A percentile compares a stretch with the other conserved stretches of the same genome.
Conservation (phyloP, 2,113 vertebrate genomes). For the Pollachius pollachius region DNA sequence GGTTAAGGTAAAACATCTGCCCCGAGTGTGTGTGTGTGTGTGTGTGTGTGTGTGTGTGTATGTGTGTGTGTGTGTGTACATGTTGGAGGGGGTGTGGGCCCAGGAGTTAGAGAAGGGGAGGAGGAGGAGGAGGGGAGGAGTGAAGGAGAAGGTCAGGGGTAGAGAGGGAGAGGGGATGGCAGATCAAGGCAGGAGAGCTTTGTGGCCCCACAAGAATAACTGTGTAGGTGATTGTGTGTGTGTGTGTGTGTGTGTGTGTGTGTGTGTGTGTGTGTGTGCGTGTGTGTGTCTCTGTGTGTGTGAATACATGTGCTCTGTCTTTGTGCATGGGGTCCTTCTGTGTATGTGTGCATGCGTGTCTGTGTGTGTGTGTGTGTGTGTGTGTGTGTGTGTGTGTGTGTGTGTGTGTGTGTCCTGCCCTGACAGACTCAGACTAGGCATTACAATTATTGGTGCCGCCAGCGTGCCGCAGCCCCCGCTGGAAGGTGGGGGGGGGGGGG, state of each 20-base stretch:
- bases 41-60: not conserved
- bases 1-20: constrained; percentile 62
- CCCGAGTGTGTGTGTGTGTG: too few species aligned
- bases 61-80: not conserved
- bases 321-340: too few species aligned
- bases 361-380: constrained; percentile 13
- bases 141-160: constrained; percentile 48
- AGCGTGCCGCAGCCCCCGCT: constrained; percentile 69
- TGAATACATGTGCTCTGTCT: constrained; percentile 11
- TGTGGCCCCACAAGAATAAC: constrained; percentile 52
- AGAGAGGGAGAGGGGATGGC: constrained; percentile 29
- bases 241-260: constrained; percentile 7
- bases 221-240: constrained; percentile 14
- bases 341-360: too few species aligned
- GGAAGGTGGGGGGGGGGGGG: constrained; percentile 64
- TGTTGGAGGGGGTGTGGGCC: not conserved
- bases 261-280: constrained; percentile 30
- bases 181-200: constrained; percentile 61
- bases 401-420: constrained; percentile 33
- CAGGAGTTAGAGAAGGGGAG: constrained; percentile 4
- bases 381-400: constrained; percentile 21
- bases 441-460: constrained; percentile 75
- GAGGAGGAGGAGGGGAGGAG: constrained; percentile 5
- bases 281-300: constrained; percentile 53
- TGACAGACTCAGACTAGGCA: constrained; percentile 72